Evolutionary conservation across 2,888 invertebrate species (phyloP), one percentile per base, ranked within the genome.

Genomic region (Idaea straminata): DNA sequence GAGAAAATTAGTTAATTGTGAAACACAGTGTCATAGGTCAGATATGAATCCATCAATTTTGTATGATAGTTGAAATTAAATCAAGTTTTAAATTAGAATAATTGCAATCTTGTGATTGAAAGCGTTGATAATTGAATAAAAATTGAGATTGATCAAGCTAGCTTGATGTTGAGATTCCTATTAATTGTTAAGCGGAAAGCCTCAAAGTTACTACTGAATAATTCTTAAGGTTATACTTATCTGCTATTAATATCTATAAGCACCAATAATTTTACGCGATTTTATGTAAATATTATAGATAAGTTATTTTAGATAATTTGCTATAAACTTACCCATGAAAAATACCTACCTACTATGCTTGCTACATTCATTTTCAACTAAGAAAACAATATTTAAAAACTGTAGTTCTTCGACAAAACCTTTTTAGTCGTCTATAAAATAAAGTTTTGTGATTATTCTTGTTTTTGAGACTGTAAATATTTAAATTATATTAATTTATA

Each of bases 81-180:
- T 61, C 15, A 61, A 5, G 58, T 16, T 15, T 15, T 3, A 58
- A 58, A 15, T 59, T 59, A 16, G 4, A 59, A 6, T 59, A 59
- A 59, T 0, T 59, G 15, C 15, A 16, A 15, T 15, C 15, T 57
- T 57, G 13, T 57, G 15, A 10, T 57, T 57, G 15, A 15, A 57
- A 57, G 57, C 57, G 13, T 59, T 59, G 58, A 59, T 59, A 15
- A 16, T 59, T 59, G 5, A 59, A 59, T 59, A 34, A 65, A 62
- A 66, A 70, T 72, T 71, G 61, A 73, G 72, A 73, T 74, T 73
- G 71, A 71, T 71, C 64, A 66, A 60, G 69, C 59, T 64, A 47
- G 79, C 80, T 83, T 81, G 77, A 73, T 81, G 76, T 82, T 79
- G 81, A 83, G 83, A 86, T 87, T 86, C 85, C 85, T 85, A 84